A percentile compares a stretch with the other conserved stretches of the same genome.
Conservation (phyloP, 2,888 invertebrate genomes). For the Heliconius sara region DNA sequence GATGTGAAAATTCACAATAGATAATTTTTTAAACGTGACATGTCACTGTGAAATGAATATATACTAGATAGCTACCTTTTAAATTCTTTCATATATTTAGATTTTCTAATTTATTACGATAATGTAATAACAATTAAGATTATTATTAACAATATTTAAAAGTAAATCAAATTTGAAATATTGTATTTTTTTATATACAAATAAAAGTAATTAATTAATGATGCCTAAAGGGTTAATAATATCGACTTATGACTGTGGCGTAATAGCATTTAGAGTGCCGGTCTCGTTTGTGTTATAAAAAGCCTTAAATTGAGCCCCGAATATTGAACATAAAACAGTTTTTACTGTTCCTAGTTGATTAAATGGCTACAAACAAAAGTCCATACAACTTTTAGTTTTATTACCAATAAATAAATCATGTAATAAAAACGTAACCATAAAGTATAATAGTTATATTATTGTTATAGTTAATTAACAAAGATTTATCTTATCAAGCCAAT, state of each 20-base stretch:
- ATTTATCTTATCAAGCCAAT: not conserved
- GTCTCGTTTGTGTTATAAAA: constrained; percentile 22
- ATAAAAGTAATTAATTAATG: constrained; percentile 9
- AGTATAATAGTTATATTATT: not conserved
- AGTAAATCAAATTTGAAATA: not conserved
- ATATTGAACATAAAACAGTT: constrained; percentile 18
- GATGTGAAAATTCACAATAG: no score
- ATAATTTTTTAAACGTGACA: no score
- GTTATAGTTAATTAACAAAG: not conserved
- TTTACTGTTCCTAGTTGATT: constrained; percentile 16
- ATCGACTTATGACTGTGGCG: not conserved
- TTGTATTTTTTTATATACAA: not conserved
- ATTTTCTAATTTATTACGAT: no score
- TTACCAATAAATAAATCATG: not conserved
- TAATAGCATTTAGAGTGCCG: constrained; percentile 28
- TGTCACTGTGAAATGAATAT: no score
- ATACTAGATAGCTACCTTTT: no score
- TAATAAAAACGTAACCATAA: not conserved
- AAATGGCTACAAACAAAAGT: constrained; percentile 1
- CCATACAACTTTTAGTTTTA: not conserved
- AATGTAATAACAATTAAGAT: no score
- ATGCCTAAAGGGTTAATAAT: constrained; percentile 11
- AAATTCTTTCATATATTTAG: no score
- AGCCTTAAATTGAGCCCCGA: constrained; percentile 5
- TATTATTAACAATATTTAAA: not conserved